Evolutionary conservation across 2,113 vertebrate genomes (phyloP).

Genomic region (Oceanodroma tethys): DNA sequence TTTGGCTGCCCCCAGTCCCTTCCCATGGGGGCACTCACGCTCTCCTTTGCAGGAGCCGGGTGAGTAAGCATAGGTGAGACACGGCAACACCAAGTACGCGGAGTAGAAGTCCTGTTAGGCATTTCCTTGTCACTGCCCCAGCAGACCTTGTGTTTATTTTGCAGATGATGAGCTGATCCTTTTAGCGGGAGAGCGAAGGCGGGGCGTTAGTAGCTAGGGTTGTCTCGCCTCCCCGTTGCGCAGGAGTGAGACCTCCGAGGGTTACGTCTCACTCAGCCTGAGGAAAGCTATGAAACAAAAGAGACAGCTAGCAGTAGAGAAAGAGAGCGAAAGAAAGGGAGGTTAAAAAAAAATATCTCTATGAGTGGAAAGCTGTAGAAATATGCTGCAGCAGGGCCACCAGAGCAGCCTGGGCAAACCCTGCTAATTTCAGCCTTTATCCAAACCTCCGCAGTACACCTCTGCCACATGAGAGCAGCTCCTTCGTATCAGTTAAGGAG

Average conservation of each 20-base stretch:
- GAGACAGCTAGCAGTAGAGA: neutral
- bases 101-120: neutral
- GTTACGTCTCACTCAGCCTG: neutral
- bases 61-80: neutral
- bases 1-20: rapidly evolving
- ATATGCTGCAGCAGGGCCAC: neutral
- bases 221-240: neutral
- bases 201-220: neutral
- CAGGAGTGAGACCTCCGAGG: neutral
- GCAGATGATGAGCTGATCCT: neutral
- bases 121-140: neutral
- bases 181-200: neutral
- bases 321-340: neutral
- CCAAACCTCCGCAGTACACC: neutral
- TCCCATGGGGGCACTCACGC: rapidly evolving
- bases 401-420: neutral
- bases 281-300: neutral
- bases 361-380: neutral
- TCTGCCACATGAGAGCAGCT: neutral
- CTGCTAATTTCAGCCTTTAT: neutral
- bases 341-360: neutral
- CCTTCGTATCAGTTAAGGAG: neutral
- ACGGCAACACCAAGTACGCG: rapidly evolving
- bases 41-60: neutral
- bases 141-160: neutral